A percentile compares a stretch with the other conserved stretches of the same genome.
Conservation (phyloP, 2,797 vertebrate genomes). For the Anabas testudineus region DNA sequence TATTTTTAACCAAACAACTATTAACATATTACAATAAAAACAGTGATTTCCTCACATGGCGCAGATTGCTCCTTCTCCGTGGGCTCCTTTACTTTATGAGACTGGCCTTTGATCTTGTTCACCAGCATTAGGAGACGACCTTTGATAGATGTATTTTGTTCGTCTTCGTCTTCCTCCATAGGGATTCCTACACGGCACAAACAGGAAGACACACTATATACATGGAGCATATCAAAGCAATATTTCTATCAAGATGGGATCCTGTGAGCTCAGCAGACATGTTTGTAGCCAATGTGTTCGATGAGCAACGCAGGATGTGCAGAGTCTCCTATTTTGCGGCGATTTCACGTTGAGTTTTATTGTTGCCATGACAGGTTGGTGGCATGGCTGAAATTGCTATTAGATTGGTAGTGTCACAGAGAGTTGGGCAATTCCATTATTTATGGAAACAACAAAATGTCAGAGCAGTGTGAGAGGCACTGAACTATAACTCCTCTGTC, state of each 20-base stretch:
- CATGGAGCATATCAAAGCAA: slow-evolving; percentile 25
- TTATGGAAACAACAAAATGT: slow-evolving; percentile 74
- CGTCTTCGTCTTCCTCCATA: slow-evolving; percentile 92
- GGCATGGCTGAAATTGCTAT: slow-evolving; percentile 35
- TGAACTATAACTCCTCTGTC: slow-evolving; percentile 47
- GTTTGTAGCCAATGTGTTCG: slow-evolving; percentile 9
- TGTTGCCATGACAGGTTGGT: slow-evolving; percentile 21
- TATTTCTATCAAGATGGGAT: slow-evolving; percentile 10
- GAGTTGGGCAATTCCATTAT: slow-evolving; percentile 69
- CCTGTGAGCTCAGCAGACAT: slow-evolving; percentile 17
- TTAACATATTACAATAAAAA: not conserved
- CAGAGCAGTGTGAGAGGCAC: slow-evolving; percentile 55
- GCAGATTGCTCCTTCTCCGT: slow-evolving; percentile 86
- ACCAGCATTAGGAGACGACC: slow-evolving; percentile 91
- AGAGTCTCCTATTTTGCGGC: slow-evolving; percentile 4
- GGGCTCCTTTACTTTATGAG: slow-evolving; percentile 87
- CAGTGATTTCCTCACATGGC: slow-evolving; percentile 88
- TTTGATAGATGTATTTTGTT: slow-evolving; percentile 89
- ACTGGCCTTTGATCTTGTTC: slow-evolving; percentile 92
- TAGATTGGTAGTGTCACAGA: slow-evolving; percentile 31
- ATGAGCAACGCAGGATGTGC: not conserved
- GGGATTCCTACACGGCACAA: slow-evolving; percentile 89
- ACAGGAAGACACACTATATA: slow-evolving; percentile 22
- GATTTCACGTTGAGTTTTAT: slow-evolving; percentile 18
- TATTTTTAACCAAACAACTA: not conserved